Evolutionary conservation across 2,797 vertebrate species (phyloP), one percentile per base, ranked within the genome.

Genomic region (Martes flavigula): DNA sequence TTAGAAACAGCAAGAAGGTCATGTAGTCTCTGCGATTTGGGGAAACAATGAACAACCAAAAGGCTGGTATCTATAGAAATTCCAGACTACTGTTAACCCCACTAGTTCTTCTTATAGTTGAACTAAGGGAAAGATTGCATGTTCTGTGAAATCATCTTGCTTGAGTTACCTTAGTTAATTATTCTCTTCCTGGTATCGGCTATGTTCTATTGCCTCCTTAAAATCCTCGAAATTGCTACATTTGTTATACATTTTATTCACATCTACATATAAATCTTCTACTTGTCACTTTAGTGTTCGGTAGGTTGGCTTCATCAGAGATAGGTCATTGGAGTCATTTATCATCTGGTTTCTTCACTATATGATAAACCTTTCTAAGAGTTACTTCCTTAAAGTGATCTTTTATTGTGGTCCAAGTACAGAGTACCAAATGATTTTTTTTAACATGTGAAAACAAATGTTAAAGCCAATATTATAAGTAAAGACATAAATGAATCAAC

Each of bases 1-100:
- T 95, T 93, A 91, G 91, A 95, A 97, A 70, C 87, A 96, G 43
- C 79, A 81, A 94, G 13, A 82, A 68, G 5, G 14, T 78, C 78
- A 54, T 75, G 8, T 70, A 73, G 58, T 48, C 30, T 58, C 51
- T 77, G 46, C 46, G 84, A 54, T 96, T 87, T 77, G 6, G n/a
- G 27, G 13, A 96, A 91, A 90, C 14, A 89, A 40, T 92, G 15
- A 60, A 35, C 43, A 96, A 60, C 15, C 56, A 32, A 88, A 96
- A 30, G 62, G 58, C 14, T 75, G 38, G 32, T 17, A 78, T 91
- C 83, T 94, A 82, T 40, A 94, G 91, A 92, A 96, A 93, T 93
- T 82, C 10, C 43, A 77, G 27, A 86, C 35, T 85, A 17, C 43
- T 56, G 4, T 40, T 81, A 68, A 30, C 73, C 6, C 25, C 7